Percentiles rank a stretch among this genome's conserved stretches.
phyloP scores from a whole-genome alignment of 2,888 invertebrate genomes.

The Nysson spinosus region DNA sequence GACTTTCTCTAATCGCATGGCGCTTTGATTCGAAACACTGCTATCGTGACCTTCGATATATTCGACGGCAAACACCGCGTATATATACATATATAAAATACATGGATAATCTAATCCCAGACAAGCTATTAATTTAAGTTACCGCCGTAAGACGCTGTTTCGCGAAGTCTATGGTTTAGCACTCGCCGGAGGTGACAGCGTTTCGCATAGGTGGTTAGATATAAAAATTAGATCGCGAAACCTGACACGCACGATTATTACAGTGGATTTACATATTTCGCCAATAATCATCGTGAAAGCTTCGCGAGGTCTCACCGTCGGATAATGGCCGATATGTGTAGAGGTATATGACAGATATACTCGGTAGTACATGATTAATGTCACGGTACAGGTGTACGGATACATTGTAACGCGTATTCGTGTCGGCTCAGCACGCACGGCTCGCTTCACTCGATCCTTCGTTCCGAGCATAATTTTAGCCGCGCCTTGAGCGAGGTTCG shows the following conservation, averaged over 20 bases:
- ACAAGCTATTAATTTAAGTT: too few relatives aligned
- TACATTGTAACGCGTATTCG: constrained; percentile 45
- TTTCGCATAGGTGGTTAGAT: background rate
- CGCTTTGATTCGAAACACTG: background rate
- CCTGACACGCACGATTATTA: constrained; percentile 35
- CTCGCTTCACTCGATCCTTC: constrained; percentile 38
- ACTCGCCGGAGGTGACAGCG: too few relatives aligned
- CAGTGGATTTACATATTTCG: constrained; percentile 28
- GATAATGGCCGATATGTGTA: constrained; percentile 37
- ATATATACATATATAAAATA: too few relatives aligned
- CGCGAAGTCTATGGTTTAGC: too few relatives aligned
- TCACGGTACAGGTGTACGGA: constrained; percentile 49
- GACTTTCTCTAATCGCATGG: constrained; percentile 25
- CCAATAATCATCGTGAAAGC: constrained; percentile 16
- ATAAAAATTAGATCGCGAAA: constrained; percentile 35
- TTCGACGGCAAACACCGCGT: too few relatives aligned
- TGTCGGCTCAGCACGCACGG: constrained; percentile 45
- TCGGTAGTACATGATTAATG: constrained; percentile 51
- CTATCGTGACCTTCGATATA: too few relatives aligned
- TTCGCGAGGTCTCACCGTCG: constrained; percentile 6
- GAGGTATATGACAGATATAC: constrained; percentile 41
- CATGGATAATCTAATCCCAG: too few relatives aligned
- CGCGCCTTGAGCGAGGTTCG: constrained; percentile 59
- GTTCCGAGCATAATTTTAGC: constrained; percentile 50
- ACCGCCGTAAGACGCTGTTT: too few relatives aligned